These are phyloP conservation scores for Perccottus glenii DNA, from an alignment of 2,113 vertebrate species.

Conservation along the genomic window DNA sequence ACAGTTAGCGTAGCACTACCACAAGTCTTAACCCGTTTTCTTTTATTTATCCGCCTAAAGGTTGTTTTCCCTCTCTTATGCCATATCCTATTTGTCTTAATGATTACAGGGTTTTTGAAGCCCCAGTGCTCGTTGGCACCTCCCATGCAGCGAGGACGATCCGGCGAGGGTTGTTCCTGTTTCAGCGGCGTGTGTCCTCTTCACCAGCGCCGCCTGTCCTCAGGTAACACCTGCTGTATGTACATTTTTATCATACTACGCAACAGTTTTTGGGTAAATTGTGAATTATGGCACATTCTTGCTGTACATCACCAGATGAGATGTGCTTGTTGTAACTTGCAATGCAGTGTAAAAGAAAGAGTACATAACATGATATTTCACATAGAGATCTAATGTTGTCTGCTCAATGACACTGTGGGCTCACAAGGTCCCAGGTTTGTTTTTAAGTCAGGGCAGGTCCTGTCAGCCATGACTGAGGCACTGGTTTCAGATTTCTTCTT, in stretches of 20 bases:
- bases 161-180: slow-evolving; percentile 78
- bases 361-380: too few species aligned
- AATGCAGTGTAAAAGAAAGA: too few species aligned
- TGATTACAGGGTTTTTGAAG: slow-evolving; percentile 80
- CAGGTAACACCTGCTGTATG: slow-evolving; percentile 65
- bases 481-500: too few species aligned
- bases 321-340: too few species aligned
- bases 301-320: too few species aligned
- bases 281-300: too few species aligned
- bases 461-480: too few species aligned
- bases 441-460: too few species aligned
- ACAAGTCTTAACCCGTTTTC: neutral
- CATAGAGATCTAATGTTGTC: too few species aligned
- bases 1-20: neutral
- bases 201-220: slow-evolving; percentile 80
- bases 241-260: neutral
- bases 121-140: slow-evolving; percentile 84
- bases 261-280: slow-evolving; percentile 4
- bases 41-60: neutral
- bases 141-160: slow-evolving; percentile 78
- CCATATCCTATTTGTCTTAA: neutral
- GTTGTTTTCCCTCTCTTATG: neutral
- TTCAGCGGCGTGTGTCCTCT: slow-evolving; percentile 82
- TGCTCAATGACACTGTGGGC: too few species aligned
- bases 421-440: too few species aligned